Conservation (phyloP, 2,888 invertebrate genomes). For the Podotricha telesiphe region DNA sequence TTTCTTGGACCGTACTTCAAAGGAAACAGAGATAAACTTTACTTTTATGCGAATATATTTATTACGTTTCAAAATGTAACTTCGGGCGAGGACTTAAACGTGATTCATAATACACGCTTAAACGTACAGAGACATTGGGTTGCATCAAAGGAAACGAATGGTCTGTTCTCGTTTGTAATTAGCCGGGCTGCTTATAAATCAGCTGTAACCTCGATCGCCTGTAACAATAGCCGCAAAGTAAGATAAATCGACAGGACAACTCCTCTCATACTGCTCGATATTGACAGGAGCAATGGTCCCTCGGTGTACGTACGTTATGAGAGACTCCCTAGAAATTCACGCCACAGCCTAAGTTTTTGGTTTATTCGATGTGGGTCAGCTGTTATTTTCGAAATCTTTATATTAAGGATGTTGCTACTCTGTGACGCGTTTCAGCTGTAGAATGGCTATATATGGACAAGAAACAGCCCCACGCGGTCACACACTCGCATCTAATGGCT, state of each 20-base stretch:
- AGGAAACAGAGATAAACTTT: constrained; percentile 78
- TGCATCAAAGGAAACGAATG: constrained; percentile 68
- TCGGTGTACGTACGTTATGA: constrained; percentile 57
- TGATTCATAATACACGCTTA: constrained; percentile 47
- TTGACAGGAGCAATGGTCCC: constrained; percentile 71
- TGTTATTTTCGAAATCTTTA: constrained; percentile 44
- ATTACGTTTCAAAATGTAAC: constrained; percentile 61
- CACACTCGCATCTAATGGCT: constrained; percentile 83
- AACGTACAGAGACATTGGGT: constrained; percentile 62
- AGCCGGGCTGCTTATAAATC: constrained; percentile 79
- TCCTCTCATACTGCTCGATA: constrained; percentile 73
- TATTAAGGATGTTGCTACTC: constrained; percentile 51
- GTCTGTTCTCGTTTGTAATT: constrained; percentile 72
- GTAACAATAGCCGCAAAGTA: constrained; percentile 79
- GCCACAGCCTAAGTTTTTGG: constrained; percentile 49
- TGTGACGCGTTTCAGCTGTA: constrained; percentile 56
- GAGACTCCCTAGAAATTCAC: constrained; percentile 46
- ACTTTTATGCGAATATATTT: constrained; percentile 80
- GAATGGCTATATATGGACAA: constrained; percentile 65
- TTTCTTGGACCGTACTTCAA: constrained; percentile 82
- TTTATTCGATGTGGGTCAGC: constrained; percentile 39
- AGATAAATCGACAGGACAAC: constrained; percentile 79
- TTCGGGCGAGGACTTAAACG: constrained; percentile 50
- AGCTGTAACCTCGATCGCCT: constrained; percentile 69
- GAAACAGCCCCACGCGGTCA: constrained; percentile 78